Evolutionary conservation across 2,888 invertebrate species (phyloP), one percentile per base, ranked within the genome.

Genomic region (Hirtodrosophila trivittata): DNA sequence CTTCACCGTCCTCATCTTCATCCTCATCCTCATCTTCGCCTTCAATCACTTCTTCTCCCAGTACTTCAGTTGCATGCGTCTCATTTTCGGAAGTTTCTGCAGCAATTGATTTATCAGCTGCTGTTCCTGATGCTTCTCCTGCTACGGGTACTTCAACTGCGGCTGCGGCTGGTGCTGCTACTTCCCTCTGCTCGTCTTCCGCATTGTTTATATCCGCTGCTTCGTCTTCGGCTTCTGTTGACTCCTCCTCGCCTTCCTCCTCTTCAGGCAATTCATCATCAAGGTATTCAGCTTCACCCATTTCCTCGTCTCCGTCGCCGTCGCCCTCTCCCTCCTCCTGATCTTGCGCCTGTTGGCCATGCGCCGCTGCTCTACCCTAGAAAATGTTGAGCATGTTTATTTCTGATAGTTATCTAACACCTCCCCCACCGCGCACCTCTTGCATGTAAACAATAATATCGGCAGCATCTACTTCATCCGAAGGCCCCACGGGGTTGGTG

Each of bases 251-350:
- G 21, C 26, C 50, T 21, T 72, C 62, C 25, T 67, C n/a, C n/a
- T n/a, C n/a, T n/a, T n/a, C n/a, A n/a, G n/a, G n/a, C n/a, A n/a
- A n/a, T n/a, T n/a, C 76, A 13, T 72, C 72, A 10, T 83, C 80
- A 3, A 83, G 58, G 43, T 81, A 84, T 64, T 81, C 77, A 3
- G 66, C 68, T 41, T 81, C 73, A 3, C 75, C 68, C 68, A 75
- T 68, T 43, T 70, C 68, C n/a, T 62, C 63, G 0, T 64, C 67
- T 7, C 39, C 45, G 7, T 37, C 55, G 1, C 33, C 63, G 0
- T 64, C 67, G 8, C 39, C 45, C 9, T 37, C 55, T 1, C 33
- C 41, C 3, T 39, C 14, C 1, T 33, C 6, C 7, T 9, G 9
- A 8, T 28, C 28, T 28, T 16, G 18, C 32, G 14, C 10, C 26